Evolutionary conservation across 2,888 invertebrate species (phyloP).

Genomic region (Microctonus brassicae): DNA sequence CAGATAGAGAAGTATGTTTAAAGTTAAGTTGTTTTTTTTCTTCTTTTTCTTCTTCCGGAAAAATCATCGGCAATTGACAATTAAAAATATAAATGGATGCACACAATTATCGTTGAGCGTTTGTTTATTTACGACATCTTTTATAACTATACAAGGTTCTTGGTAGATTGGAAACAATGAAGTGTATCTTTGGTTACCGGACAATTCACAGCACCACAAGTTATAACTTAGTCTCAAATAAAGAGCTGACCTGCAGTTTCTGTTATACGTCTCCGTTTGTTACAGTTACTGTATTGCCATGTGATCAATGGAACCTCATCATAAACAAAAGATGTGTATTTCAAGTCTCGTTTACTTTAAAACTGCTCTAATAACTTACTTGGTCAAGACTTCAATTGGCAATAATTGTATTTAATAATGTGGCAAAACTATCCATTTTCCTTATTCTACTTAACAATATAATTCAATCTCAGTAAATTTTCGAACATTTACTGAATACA

Average conservation of each 20-base stretch:
- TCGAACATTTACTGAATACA: background rate
- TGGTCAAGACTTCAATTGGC: constrained; percentile 12
- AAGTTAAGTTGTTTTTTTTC: too few species aligned
- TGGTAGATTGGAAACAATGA: constrained; percentile 28
- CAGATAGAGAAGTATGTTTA: background rate
- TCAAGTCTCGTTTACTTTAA: constrained; percentile 23
- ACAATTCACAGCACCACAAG: constrained; percentile 1
- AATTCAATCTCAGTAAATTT: background rate
- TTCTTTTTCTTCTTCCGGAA: too few species aligned
- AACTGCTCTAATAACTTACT: constrained; percentile 30
- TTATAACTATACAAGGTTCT: background rate
- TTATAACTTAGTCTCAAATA: constrained; percentile 9
- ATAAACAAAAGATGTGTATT: too few species aligned
- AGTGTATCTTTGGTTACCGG: constrained; percentile 15
- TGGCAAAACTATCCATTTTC: too few species aligned
- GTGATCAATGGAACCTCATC: constrained; percentile 45
- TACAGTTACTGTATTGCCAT: constrained; percentile 47
- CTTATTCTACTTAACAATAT: constrained; percentile 36
- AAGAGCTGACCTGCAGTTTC: constrained; percentile 28
- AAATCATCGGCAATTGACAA: constrained; percentile 7
- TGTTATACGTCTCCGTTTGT: constrained; percentile 50
- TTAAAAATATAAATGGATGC: constrained; percentile 27
- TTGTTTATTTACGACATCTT: constrained; percentile 30
- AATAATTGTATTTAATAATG: constrained; percentile 29
- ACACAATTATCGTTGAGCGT: constrained; percentile 32